Percentiles rank a stretch among this genome's conserved stretches.
phyloP scores from a whole-genome alignment of 2,888 invertebrate species.

The Acleris cristana region DNA sequence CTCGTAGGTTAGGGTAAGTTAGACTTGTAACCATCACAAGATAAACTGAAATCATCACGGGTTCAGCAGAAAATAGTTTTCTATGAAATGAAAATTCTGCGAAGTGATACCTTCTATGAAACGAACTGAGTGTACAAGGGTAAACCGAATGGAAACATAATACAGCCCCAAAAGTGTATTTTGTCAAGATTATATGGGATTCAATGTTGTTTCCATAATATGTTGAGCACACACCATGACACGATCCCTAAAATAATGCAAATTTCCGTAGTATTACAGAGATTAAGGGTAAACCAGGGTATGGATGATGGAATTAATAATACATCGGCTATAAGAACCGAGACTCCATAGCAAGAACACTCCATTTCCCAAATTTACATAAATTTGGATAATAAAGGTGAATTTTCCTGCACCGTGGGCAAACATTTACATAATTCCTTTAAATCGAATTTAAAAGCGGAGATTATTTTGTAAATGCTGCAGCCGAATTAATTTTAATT shows the following conservation, averaged over 20 bases:
- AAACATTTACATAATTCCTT: slow-evolving; percentile 31
- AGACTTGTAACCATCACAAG: too few species aligned
- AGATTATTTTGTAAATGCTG: slow-evolving; percentile 20
- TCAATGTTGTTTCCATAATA: too few species aligned
- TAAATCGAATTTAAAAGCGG: slow-evolving; percentile 34
- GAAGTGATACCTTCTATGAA: too few species aligned
- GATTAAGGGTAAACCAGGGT: slow-evolving; percentile 18
- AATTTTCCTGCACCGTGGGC: slow-evolving; percentile 29
- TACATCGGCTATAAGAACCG: slow-evolving; percentile 31
- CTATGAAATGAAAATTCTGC: too few species aligned
- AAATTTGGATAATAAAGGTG: slow-evolving; percentile 36
- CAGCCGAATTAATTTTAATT: slow-evolving; percentile 11
- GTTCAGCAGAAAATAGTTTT: too few species aligned
- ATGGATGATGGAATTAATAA: slow-evolving; percentile 23
- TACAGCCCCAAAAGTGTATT: too few species aligned
- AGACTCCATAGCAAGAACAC: slow-evolving; percentile 22
- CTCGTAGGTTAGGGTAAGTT: too few species aligned
- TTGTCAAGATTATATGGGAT: too few species aligned
- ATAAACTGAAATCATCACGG: too few species aligned
- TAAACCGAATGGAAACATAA: too few species aligned
- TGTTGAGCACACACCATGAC: too few species aligned
- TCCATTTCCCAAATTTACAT: slow-evolving; percentile 33
- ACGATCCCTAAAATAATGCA: slow-evolving; percentile 11
- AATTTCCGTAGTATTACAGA: slow-evolving; percentile 16
- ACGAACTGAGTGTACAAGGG: too few species aligned